Evolutionary conservation across 2,888 invertebrate species (phyloP), one percentile per base, ranked within the genome.

Genomic region (Hartigia nigra): DNA sequence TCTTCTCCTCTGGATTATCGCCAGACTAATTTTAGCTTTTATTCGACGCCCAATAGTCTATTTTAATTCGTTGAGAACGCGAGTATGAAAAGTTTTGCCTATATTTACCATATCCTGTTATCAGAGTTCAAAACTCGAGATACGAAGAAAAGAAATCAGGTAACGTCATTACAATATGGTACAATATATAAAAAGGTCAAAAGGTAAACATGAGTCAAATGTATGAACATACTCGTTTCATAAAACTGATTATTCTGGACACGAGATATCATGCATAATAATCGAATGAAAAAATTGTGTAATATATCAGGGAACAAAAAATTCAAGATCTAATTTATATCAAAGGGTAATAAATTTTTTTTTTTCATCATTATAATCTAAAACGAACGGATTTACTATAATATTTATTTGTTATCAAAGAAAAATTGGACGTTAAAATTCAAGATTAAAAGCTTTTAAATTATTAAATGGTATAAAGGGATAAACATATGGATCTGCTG

Each of bases 1-100:
- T 84, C 83, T 82, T 79, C 81, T 84, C 80, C 76, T 84, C 83
- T 86, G 87, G 87, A 87, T 87, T 84, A 86, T 85, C 86, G 88
- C 88, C 88, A 87, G 85, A 81, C 81, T 87, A 87, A 87, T 87
- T 88, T 87, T 87, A 87, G 87, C 84, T 85, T 87, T 87, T 86
- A 87, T 88, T 87, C 86, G 84, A 85, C 84, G 87, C 85, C 85
- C 87, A 83, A 87, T 87, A 85, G 85, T 85, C 85, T 85, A 87
- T 86, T 86, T 85, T 86, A 84, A 86, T 87, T 87, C 86, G 78
- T 82, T 83, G 84, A 86, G 84, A 84, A 83, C 80, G 9, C 31
- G 5, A 55, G 55, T 23, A 55, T 55, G 9, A 23, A 23, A 55
- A 55, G 55, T 55, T 9, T 0, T 55, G 5, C 23, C 4, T 14